phyloP scores from a whole-genome alignment of 2,113 vertebrate species.

The Oceanites oceanicus region DNA sequence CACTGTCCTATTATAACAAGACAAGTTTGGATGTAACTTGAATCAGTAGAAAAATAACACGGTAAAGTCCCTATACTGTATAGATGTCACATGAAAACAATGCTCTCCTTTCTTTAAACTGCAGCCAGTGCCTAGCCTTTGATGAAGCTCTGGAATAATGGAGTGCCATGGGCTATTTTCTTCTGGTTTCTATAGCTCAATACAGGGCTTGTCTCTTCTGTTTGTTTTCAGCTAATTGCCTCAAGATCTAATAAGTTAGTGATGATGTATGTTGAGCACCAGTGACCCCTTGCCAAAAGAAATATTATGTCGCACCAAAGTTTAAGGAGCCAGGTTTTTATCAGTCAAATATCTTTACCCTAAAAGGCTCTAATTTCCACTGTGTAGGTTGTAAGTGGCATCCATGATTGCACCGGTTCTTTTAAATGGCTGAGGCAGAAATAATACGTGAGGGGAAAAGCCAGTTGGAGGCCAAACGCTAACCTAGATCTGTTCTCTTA shows the following conservation, averaged over 20 bases:
- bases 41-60: constrained; percentile 87
- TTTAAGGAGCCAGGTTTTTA: constrained; percentile 72
- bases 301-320: constrained; percentile 84
- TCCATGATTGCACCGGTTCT: not conserved
- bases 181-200: constrained; percentile 85
- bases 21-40: constrained; percentile 84
- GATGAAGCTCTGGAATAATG: constrained; percentile 86
- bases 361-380: constrained; percentile 76
- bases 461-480: not conserved
- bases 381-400: constrained; percentile 65
- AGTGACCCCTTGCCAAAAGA: constrained; percentile 89
- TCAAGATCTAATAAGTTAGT: constrained; percentile 98
- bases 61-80: constrained; percentile 79
- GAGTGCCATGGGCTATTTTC: constrained; percentile 88
- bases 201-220: constrained; percentile 92
- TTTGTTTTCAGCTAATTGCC: constrained; percentile 98
- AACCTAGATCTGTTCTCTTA: not conserved
- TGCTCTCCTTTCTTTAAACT: constrained; percentile 87
- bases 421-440: not conserved
- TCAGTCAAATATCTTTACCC: constrained; percentile 73
- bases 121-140: constrained; percentile 82
- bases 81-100: constrained; percentile 88
- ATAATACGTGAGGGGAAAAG: constrained; percentile 3
- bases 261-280: constrained; percentile 90
- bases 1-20: constrained; percentile 74